A percentile compares a stretch with the other conserved stretches of the same genome.
Evolutionary conservation across 2,113 vertebrate species (phyloP).

Genomic region (Apaloderma vittatum): DNA sequence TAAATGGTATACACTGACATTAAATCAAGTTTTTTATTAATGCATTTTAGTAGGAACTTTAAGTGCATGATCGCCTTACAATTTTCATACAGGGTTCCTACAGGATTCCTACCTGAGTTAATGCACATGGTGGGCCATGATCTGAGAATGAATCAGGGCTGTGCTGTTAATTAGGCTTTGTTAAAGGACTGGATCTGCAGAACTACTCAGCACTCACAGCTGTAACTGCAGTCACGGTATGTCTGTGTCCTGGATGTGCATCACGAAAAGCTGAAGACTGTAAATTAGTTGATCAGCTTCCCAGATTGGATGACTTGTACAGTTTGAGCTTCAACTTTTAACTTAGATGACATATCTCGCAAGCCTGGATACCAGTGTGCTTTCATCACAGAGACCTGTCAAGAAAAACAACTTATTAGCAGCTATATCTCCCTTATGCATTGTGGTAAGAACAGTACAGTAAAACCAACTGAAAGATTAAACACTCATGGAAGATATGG

Average conservation of each 20-base stretch:
- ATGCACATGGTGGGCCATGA: not conserved
- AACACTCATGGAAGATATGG: not conserved
- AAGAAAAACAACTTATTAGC: slow-evolving; percentile 20
- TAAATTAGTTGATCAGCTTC: not conserved
- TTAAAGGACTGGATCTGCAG: not conserved
- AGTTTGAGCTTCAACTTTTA: not conserved
- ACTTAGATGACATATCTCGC: not conserved
- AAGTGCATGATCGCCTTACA: not conserved
- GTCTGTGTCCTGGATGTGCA: not conserved
- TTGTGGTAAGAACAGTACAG: not conserved
- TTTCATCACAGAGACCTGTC: not conserved
- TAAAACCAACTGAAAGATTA: not conserved
- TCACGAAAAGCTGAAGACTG: not conserved
- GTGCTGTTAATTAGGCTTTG: not conserved
- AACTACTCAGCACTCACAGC: not conserved
- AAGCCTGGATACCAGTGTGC: not conserved
- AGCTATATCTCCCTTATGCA: not conserved
- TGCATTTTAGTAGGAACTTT: not conserved
- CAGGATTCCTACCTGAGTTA: not conserved
- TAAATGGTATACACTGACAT: not conserved
- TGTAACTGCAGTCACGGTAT: not conserved
- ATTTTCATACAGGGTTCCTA: not conserved
- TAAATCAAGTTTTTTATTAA: not conserved
- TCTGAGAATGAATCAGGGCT: not conserved
- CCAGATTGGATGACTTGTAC: not conserved